Evolutionary conservation across 2,797 vertebrate species (phyloP).

Genomic region (Pangasius larnaudii): DNA sequence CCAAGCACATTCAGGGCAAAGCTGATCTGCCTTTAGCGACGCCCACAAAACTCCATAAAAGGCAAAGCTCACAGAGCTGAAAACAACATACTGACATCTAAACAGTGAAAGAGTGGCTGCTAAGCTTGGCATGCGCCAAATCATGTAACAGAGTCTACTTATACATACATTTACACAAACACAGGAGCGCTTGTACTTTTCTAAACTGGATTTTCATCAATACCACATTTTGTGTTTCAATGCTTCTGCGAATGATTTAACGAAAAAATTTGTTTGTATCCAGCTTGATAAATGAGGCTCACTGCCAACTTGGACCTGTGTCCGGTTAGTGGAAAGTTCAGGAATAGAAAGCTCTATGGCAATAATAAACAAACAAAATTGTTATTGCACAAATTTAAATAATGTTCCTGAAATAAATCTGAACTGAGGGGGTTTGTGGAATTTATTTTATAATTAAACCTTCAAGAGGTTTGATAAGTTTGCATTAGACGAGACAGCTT

Average conservation of each 20-base stretch:
- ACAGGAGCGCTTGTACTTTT: not conserved
- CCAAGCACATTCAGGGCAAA: not conserved
- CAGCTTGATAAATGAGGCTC: constrained; percentile 4
- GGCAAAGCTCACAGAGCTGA: not conserved
- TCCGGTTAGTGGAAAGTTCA: not conserved
- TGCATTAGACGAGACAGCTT: not conserved
- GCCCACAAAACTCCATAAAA: not conserved
- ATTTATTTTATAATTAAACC: constrained; percentile 5
- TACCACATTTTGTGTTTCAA: not conserved
- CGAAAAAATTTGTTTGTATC: not conserved
- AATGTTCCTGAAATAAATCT: constrained; percentile 2
- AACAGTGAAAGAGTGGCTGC: not conserved
- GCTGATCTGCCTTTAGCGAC: not conserved
- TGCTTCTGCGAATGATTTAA: not conserved
- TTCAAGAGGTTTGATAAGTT: not conserved
- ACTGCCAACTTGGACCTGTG: not conserved
- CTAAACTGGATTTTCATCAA: not conserved
- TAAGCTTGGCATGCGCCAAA: not conserved
- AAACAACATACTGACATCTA: not conserved
- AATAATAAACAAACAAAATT: not conserved
- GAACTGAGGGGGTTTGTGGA: not conserved
- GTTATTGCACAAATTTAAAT: constrained; percentile 2
- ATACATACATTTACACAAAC: not conserved
- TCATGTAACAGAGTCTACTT: not conserved
- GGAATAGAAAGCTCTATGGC: not conserved